These are phyloP conservation scores for Graphium colonna DNA, from an alignment of 2,888 invertebrate species.

Conservation along the genomic window DNA sequence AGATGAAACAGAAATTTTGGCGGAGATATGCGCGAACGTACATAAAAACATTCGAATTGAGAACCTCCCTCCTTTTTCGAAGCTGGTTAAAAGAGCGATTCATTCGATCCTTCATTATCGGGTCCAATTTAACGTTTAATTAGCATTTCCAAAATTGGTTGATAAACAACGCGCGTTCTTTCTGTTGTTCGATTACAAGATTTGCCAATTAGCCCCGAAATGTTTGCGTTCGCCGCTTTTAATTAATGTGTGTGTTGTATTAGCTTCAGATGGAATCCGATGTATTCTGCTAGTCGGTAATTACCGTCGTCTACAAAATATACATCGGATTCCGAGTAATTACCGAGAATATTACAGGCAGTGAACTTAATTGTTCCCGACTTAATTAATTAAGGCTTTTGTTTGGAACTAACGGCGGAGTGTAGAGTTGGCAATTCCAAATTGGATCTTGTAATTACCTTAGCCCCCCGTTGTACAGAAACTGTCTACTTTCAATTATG, in stretches of 20 bases:
- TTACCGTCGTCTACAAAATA: slow-evolving; percentile 73
- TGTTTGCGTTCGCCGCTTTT: slow-evolving; percentile 51
- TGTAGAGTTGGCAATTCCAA: slow-evolving; percentile 80
- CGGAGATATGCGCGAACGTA: no score
- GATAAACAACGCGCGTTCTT: slow-evolving; percentile 16
- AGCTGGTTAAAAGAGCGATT: no score
- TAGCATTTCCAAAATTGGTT: slow-evolving; percentile 13
- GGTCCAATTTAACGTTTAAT: not conserved
- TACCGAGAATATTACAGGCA: slow-evolving; percentile 79
- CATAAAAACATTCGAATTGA: no score
- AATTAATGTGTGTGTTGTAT: slow-evolving; percentile 72
- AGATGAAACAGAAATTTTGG: no score
- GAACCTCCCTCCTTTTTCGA: no score
- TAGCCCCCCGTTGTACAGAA: slow-evolving; percentile 72
- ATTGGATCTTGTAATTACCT: slow-evolving; percentile 80
- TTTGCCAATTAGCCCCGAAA: slow-evolving; percentile 63
- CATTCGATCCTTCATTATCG: not conserved
- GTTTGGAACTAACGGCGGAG: slow-evolving; percentile 80
- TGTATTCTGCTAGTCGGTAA: slow-evolving; percentile 68
- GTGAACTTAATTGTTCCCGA: slow-evolving; percentile 79
- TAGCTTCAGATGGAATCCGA: slow-evolving; percentile 72
- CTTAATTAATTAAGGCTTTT: slow-evolving; percentile 81
- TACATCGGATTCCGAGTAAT: slow-evolving; percentile 76
- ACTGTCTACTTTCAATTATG: slow-evolving; percentile 78
- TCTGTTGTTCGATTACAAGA: slow-evolving; percentile 58